These are phyloP conservation scores for Cherax destructor DNA, from an alignment of 1,140 invertebrate species.

Conservation along the genomic window DNA sequence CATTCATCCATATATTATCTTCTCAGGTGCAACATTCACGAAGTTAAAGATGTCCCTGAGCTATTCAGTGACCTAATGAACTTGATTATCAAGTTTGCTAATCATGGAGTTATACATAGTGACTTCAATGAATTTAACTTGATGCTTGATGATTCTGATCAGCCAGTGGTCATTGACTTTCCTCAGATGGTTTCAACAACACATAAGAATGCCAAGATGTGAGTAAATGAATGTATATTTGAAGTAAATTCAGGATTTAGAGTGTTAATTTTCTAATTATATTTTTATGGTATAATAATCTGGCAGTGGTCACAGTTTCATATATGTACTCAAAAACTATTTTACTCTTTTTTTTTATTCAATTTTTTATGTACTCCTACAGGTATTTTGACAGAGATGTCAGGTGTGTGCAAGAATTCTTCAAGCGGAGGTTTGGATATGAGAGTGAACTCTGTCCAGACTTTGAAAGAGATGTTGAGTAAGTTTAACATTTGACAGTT, in stretches of 20 bases:
- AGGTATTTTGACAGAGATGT: slow-evolving; percentile 93
- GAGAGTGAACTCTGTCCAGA: slow-evolving; percentile 92
- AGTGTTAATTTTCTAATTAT: not conserved
- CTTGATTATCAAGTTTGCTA: slow-evolving; percentile 91
- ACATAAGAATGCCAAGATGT: slow-evolving; percentile 94
- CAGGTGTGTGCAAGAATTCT: slow-evolving; percentile 93
- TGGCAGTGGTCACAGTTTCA: not conserved
- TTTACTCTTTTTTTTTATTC: not conserved
- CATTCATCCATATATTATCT: not conserved
- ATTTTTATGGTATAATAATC: not conserved
- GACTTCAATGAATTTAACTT: slow-evolving; percentile 99
- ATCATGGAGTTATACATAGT: slow-evolving; percentile 97
- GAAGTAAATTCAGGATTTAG: not conserved
- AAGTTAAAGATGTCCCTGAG: slow-evolving; percentile 83
- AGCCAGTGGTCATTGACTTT: slow-evolving; percentile 96
- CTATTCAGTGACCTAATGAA: slow-evolving; percentile 98
- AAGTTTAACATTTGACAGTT: slow-evolving; percentile 37
- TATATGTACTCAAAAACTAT: not conserved
- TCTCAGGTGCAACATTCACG: slow-evolving; percentile 86
- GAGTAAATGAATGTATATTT: slow-evolving; percentile 72
- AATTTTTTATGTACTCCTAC: slow-evolving; percentile 2
- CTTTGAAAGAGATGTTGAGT: slow-evolving; percentile 85
- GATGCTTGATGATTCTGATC: slow-evolving; percentile 87
- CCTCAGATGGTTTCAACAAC: slow-evolving; percentile 98
- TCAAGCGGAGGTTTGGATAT: slow-evolving; percentile 92